Percentiles rank a stretch among this genome's conserved stretches.
phyloP scores from a whole-genome alignment of 2,797 vertebrate species.

The Sebastes matsubarae region DNA sequence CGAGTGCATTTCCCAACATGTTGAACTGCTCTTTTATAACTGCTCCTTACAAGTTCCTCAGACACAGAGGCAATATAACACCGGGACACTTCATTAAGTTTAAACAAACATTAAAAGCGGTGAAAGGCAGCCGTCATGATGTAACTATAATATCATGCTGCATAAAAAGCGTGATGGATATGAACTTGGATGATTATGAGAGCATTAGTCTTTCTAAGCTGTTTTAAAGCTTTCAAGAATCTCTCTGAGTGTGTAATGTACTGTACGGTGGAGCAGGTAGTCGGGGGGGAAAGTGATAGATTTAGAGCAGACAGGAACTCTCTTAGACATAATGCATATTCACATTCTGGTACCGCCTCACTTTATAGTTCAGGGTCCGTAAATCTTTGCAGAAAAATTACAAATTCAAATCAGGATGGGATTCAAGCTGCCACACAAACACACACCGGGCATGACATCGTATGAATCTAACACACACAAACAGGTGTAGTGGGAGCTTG shows the following conservation, averaged over 20 bases:
- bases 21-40: background rate
- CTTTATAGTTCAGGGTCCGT: background rate
- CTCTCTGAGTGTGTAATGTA: constrained; percentile 18
- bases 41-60: background rate
- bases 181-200: constrained; percentile 60
- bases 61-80: constrained; percentile 5
- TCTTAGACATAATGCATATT: constrained; percentile 26
- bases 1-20: background rate
- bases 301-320: constrained; percentile 43
- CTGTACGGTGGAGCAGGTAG: constrained; percentile 35
- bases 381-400: constrained; percentile 18
- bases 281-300: constrained; percentile 31
- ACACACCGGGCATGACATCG: constrained; percentile 43
- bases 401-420: constrained; percentile 24
- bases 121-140: constrained; percentile 31
- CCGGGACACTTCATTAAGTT: constrained; percentile 28
- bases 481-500: constrained; percentile 39
- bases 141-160: constrained; percentile 42
- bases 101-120: constrained; percentile 39
- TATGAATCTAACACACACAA: constrained; percentile 41
- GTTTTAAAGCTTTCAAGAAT: constrained; percentile 45
- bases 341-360: constrained; percentile 6
- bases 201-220: constrained; percentile 53
- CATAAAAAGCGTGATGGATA: constrained; percentile 55
- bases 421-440: constrained; percentile 54